Conservation (phyloP, 2,113 vertebrate genomes). For the Paralichthys olivaceus region DNA sequence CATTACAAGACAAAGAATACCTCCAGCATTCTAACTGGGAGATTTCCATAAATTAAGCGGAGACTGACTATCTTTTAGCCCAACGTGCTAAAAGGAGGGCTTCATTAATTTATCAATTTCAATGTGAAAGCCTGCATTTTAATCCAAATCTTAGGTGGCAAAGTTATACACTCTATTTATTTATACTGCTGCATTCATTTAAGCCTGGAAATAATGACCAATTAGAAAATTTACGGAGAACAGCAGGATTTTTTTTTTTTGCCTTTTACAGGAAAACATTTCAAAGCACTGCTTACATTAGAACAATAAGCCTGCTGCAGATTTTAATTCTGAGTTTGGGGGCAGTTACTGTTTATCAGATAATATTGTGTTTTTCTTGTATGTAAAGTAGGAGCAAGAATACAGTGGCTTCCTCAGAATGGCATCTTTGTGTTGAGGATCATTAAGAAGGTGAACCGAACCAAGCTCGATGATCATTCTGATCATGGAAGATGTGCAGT, state of each 20-base stretch:
- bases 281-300: slow-evolving; percentile 11
- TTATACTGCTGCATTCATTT: slow-evolving; percentile 5
- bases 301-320: background rate
- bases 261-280: slow-evolving; percentile 11
- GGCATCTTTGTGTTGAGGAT: background rate
- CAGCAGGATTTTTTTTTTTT: slow-evolving; percentile 7
- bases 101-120: slow-evolving; percentile 36
- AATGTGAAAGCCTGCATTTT: slow-evolving; percentile 8
- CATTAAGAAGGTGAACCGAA: slow-evolving; percentile 2
- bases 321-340: slow-evolving; percentile 11
- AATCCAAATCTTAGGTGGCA: background rate
- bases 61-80: background rate
- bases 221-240: slow-evolving; percentile 30
- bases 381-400: background rate
- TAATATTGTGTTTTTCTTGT: background rate
- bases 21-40: background rate
- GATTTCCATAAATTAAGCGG: slow-evolving; percentile 49
- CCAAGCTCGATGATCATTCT: slow-evolving; percentile 13
- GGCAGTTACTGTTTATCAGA: slow-evolving; percentile 19
- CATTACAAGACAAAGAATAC: slow-evolving; percentile 21
- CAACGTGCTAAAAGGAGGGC: background rate
- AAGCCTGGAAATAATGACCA: slow-evolving; percentile 36
- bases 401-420: background rate
- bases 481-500: slow-evolving; percentile 19
- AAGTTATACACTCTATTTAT: background rate